A percentile compares a stretch with the other conserved stretches of the same genome.
Evolutionary conservation across 92 coral and sea anemone species (phyloP).

Genomic region (Actinernus sp.): DNA sequence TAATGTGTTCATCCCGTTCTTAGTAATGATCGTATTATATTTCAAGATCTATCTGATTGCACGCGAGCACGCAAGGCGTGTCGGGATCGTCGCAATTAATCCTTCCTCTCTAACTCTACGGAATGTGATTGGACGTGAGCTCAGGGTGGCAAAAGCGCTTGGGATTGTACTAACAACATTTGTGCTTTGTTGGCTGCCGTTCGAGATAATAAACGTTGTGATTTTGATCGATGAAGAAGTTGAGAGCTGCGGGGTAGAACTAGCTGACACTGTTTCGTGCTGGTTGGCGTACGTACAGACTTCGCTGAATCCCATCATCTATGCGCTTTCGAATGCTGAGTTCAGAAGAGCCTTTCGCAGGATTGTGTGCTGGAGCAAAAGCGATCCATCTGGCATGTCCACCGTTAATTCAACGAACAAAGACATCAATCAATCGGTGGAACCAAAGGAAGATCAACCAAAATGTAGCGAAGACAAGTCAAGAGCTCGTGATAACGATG

Average conservation of each 20-base stretch:
- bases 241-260: constrained; percentile 65
- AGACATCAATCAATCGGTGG: no score
- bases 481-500: no score
- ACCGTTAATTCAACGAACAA: no score
- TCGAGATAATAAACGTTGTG: constrained; percentile 71
- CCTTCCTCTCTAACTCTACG: constrained; percentile 20
- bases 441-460: no score
- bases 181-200: constrained; percentile 90
- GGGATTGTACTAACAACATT: constrained; percentile 83
- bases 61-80: constrained; percentile 71
- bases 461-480: no score
- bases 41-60: constrained; percentile 81
- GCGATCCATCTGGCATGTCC: no score
- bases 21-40: constrained; percentile 67
- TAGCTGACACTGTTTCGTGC: constrained; percentile 73
- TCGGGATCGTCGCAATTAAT: constrained; percentile 29
- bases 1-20: constrained; percentile 74
- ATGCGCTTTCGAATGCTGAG: constrained; percentile 61
- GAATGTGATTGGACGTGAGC: constrained; percentile 71
- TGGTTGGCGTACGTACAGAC: constrained; percentile 85
- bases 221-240: constrained; percentile 64
- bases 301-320: constrained; percentile 66
- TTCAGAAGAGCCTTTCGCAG: constrained; percentile 76
- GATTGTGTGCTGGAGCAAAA: no score
- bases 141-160: constrained; percentile 77